Base-by-base conservation (phyloP, 2,113 vertebrate species). In the Tragelaphus scriptus region DNA sequence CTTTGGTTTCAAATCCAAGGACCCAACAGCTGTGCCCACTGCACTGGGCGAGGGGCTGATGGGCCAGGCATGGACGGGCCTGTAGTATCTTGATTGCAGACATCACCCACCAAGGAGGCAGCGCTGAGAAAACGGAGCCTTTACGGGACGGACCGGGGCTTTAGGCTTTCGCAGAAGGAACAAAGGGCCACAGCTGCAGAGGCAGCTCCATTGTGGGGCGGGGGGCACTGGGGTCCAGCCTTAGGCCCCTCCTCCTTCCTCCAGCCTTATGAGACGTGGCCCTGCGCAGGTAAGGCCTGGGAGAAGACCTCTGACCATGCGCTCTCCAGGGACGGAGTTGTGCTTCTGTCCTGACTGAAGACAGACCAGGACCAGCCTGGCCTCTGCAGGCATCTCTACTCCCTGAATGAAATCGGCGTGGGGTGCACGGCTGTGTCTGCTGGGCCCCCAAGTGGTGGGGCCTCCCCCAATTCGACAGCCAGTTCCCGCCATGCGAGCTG, bases 161-260 rank as follows among this genome's bases (percentile, higher is more conserved):
- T 51, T 9, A 75, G 25, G 87, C 2, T 0, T 56, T 58, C 0
- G 1, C 25, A 26, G 7, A n/a, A 68, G 59, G 51, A 86, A 59
- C 1, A 0, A 53, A 17, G 36, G 3, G n/a, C 47, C 53, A 5
- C 0, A 10, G 79, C 40, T 44, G 13, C 44, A 77, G 36, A 90
- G 0, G 19, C 49, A 17, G 40, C 40, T 55, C 23, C 1, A 10
- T 1, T 49, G 32, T 5, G 15, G n/a, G 68, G 21, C 5, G 0
- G 11, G 68, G 49, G 49, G 6, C 9, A 16, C 56, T 47, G 49
- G 32, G 36, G 14, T 56, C 89, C 53, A 7, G 36, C 30, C 53
- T 65, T 6, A 5, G 10, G 40, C 3, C 51, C 13, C 23, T 86
- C 28, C 13, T 47, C 56, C 16, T 23, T 86, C 47, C 26, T 40